Conservation (phyloP, 2,888 invertebrate species). For the Cyclophora punctaria region DNA sequence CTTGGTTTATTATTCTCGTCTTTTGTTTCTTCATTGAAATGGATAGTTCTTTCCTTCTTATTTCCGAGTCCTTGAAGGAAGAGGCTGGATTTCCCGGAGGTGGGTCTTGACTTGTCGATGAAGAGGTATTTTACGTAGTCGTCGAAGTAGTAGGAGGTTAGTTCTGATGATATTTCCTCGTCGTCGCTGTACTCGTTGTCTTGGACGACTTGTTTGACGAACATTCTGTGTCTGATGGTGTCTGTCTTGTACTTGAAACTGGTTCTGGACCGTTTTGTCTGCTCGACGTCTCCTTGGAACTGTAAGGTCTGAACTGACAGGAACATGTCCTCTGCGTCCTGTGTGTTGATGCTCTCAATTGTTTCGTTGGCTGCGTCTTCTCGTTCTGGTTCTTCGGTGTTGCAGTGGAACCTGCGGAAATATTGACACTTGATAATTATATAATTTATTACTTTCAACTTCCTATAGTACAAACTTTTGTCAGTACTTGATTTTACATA, state of each 20-base stretch:
- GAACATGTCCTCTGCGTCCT: conserved; percentile 38
- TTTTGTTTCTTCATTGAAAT: conserved; percentile 29
- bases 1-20: conserved; percentile 23
- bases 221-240: conserved; percentile 55
- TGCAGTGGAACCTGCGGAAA: conserved; percentile 43
- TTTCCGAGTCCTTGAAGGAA: conserved; percentile 31
- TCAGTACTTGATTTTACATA: no score
- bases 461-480: no score
- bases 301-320: conserved; percentile 61
- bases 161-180: conserved; percentile 42
- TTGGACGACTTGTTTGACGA: conserved; percentile 51
- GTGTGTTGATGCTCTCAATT: conserved; percentile 18
- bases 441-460: no score
- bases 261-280: conserved; percentile 41
- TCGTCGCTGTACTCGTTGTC: conserved; percentile 33
- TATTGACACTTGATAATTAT: neutral
- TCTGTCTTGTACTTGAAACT: conserved; percentile 57
- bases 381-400: conserved; percentile 4
- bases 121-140: conserved; percentile 57
- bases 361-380: conserved; percentile 17
- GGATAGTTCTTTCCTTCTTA: conserved; percentile 39
- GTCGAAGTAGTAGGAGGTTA: conserved; percentile 51
- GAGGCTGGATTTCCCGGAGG: conserved; percentile 50
- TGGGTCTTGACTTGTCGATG: conserved; percentile 48
- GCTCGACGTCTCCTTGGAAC: conserved; percentile 47